Evolutionary conservation across 35 echinoderm and acorn worm species (phyloP).

Genomic region (Ophioderma brevispina): DNA sequence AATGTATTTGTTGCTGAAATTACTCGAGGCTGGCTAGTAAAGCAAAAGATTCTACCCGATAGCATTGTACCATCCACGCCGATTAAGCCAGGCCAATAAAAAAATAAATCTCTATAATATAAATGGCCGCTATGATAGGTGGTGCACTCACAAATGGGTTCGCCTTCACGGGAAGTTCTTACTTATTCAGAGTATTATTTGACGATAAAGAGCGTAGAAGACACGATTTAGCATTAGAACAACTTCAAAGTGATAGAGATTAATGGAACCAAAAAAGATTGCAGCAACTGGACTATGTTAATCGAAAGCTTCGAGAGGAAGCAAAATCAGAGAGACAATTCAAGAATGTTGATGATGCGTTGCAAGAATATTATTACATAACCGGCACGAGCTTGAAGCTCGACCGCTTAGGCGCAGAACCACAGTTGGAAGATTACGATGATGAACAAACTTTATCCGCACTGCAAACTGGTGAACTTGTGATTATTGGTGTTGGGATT

Average conservation of each 20-base stretch:
- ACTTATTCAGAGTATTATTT: neutral
- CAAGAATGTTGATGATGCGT: conserved; percentile 4
- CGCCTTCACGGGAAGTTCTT: neutral
- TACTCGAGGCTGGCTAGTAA: neutral
- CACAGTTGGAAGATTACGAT: neutral
- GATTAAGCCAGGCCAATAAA: neutral
- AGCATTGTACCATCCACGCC: neutral
- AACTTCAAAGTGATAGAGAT: neutral
- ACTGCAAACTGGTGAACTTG: neutral
- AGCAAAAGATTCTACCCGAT: neutral
- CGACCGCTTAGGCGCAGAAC: neutral
- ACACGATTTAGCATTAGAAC: neutral
- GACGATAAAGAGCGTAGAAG: neutral
- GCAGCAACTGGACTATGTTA: neutral
- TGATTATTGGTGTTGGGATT: conserved; percentile 2
- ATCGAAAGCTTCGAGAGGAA: conserved; percentile 1
- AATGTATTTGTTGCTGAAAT: neutral
- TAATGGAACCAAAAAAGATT: neutral
- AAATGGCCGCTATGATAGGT: neutral
- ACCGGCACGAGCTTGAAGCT: neutral
- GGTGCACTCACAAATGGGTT: neutral
- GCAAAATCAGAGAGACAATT: neutral
- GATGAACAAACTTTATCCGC: conserved; percentile 1
- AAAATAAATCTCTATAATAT: neutral
- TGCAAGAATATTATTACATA: conserved; percentile 3